Base-by-base conservation (phyloP, 2,888 invertebrate species). In the Nomada ruficornis region DNA sequence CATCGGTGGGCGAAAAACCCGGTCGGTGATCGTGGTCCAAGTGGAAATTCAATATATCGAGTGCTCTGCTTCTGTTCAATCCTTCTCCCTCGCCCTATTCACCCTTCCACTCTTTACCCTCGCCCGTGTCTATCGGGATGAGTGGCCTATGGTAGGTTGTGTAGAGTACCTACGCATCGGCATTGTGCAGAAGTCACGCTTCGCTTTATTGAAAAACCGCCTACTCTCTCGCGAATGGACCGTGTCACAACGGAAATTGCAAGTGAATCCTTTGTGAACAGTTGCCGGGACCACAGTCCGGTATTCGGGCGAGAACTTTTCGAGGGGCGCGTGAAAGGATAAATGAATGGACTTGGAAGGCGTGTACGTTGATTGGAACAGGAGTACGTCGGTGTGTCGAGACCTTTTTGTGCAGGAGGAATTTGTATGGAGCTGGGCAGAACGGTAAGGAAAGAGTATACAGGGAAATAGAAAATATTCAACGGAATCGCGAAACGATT, bases 21-120 rank as follows among this genome's bases (percentile, higher is more conserved):
- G 2, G 42, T 15, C 60, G 52, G 75, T 54, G 71, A 64, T 77
- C 76, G 77, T 75, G 77, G 75, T 67, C 65, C 77, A 83, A 88
- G 80, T 85, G 83, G 78, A 88, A 88, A 88, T 88, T 86, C 88
- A 88, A 85, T 82, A 88, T 73, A 86, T 81, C 83, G 78, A 86
- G 76, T 80, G 77, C 60, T 55, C 29, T 73, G 69, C 76, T 82
- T 60, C 67, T 78, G 68, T 67, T 74, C 80, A 15, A 73, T 68
- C 60, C 15, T 23, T 20, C 64, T 20, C 20, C 52, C 29, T n/a
- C 11, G 5, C 59, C 44, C 4, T 26, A 15, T 13, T 15, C 57
- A 23, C 52, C 54, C 59, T 77, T 77, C 67, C 57, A 44, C 64
- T 44, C 70, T 55, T 44, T 54, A 18, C 44, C 26, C 62, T 26